Evolutionary conservation across 2,113 vertebrate genomes (phyloP), one percentile per base, ranked within the genome.

Genomic region (Psittacula cyanocephala): DNA sequence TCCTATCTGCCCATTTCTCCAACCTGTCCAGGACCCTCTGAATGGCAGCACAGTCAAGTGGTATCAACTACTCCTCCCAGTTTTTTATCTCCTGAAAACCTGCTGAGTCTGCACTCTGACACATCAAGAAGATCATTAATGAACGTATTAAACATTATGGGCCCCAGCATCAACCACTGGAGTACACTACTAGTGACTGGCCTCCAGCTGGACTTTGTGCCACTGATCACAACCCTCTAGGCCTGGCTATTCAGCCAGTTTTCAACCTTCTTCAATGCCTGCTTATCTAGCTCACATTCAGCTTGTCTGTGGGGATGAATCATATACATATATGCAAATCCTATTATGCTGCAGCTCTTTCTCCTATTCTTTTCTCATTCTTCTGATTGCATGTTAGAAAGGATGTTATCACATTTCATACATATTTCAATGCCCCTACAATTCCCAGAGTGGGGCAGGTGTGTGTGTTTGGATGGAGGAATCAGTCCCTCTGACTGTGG

Each of bases 1-100:
- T 75, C 29, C 19, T 52, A 68, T 80, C 67, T 68, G 43, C 15
- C 35, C 27, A 39, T 59, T 57, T 94, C 35, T 44, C 53, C 52
- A 68, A 17, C 7, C n/a, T 81, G 5, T 35, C 0, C 0, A 63
- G 13, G 37, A 37, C 9, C 37, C 37, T 37, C 37, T 37, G 24
- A 68, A 64, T 25, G n/a, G 13, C 43, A 72, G 24, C 22, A 81
- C 29, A 68, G 7, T 2, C 50, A 74, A 7, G 17, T 41, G 59
- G 11, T 60, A 74, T 33, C 31, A 60, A 31, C 7, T 22, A 3
- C 17, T 69, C 33, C 17, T 77, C 15, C 4, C 16, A 7, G 13
- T 29, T 69, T 39, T 53, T 24, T 47, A 6, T 17, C 52, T 31
- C 59, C 64, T 49, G 72, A 52, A 62, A 91, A 5, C 16, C 50